Evolutionary conservation across 2,113 vertebrate genomes (phyloP), one percentile per base, ranked within the genome.

Genomic region (Ochotona princeps): DNA sequence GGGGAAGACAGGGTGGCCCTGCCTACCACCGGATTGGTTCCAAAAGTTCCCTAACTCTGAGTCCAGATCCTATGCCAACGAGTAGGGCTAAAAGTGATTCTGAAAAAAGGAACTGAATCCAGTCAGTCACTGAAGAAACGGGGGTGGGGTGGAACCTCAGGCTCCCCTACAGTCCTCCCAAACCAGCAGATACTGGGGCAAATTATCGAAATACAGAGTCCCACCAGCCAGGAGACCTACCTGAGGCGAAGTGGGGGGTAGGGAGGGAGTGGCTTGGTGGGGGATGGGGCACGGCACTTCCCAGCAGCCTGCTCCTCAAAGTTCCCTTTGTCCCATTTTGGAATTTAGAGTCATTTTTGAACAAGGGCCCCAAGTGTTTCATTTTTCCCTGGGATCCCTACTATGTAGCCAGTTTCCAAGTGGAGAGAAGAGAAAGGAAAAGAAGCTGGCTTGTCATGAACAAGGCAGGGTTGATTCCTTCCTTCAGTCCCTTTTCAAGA

Each of bases 281-380:
- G 15, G 21, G 20, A 25, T 8, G 5, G n/a, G 7, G 51, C 70
- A 35, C 47, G 49, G 20, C 12, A 13, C 32, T 93, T 72, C 60
- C 87, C 90, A 79, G 32, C 3, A 7, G 6, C 3, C 7, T 32
- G 7, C 49, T 5, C 10, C 11, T 23, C 10, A 51, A 20, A 63
- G 85, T 73, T 84, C 23, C 84, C n/a, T 44, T 57, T 89, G 44
- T 54, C 67, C 14, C 54, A 1, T 73, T 61, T 83, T 92, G 57
- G 95, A 75, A 94, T 82, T 75, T 23, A 72, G 80, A 54, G 26
- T 57, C 78, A 86, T 49, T 92, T 95, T 70, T 78, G 54, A 88
- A 76, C 57, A 92, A 73, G 35, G 25, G 14, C 1, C 26, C 20
- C 80, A 84, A 63, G 57, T 44, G 51, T 74, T 73, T 35, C 38